phyloP scores from a whole-genome alignment of 2,797 vertebrate genomes.

The Gallinago nigripennis region DNA sequence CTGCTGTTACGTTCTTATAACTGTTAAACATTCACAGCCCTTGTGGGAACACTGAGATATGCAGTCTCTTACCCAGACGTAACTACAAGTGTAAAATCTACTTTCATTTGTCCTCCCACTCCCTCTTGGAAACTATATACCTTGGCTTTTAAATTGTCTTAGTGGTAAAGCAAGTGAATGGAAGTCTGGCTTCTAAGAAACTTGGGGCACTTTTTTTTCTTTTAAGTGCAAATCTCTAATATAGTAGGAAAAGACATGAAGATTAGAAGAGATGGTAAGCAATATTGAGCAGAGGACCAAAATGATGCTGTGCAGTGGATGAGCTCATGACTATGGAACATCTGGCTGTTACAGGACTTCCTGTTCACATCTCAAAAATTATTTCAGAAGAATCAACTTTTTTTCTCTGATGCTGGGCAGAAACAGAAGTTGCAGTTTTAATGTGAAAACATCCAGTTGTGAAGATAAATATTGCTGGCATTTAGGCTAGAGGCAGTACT shows the following conservation, averaged over 20 bases:
- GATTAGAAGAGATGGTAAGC: not conserved
- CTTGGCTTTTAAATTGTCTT: conserved; percentile 1
- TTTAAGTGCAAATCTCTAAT: not conserved
- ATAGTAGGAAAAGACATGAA: not conserved
- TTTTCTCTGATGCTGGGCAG: not conserved
- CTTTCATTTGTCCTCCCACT: conserved; percentile 33
- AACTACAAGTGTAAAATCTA: conserved; percentile 43
- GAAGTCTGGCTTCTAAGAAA: not conserved
- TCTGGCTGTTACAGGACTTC: not conserved
- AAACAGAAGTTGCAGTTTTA: not conserved
- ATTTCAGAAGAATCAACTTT: not conserved
- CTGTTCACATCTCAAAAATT: not conserved
- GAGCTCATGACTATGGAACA: not conserved
- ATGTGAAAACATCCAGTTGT: not conserved
- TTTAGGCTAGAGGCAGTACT: not conserved
- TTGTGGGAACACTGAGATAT: conserved; percentile 30
- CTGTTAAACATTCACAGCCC: conserved; percentile 25
- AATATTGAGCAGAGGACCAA: not conserved
- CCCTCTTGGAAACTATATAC: not conserved
- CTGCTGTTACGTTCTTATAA: conserved; percentile 39
- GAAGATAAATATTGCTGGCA: not conserved
- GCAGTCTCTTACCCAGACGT: not conserved
- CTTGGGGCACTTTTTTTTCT: not conserved
- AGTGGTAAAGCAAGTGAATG: not conserved
- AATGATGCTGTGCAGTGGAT: not conserved